Percentiles rank a stretch among this genome's conserved stretches.
Conservation (phyloP, 2,113 vertebrate genomes). For the Microtus montanus region DNA sequence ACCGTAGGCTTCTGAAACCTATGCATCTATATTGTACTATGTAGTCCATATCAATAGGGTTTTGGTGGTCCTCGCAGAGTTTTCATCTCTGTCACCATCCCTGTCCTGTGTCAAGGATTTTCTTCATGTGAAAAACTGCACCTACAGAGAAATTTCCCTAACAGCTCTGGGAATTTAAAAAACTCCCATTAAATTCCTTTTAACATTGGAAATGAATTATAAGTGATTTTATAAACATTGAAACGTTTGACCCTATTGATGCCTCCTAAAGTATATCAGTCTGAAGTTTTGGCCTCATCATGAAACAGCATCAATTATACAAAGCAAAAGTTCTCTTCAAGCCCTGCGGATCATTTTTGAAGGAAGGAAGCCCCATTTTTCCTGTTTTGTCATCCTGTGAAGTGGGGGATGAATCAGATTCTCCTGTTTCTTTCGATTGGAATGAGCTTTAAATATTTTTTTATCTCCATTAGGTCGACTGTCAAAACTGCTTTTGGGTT, state of each 20-base stretch:
- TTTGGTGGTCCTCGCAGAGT: neutral
- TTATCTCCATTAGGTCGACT: conserved; percentile 77
- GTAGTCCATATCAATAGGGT: too few relatives aligned
- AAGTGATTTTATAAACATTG: conserved; percentile 73
- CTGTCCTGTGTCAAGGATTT: neutral
- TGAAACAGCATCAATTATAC: conserved; percentile 83
- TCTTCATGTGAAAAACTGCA: conserved; percentile 74
- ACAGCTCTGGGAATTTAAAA: conserved; percentile 80
- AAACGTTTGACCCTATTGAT: conserved; percentile 73
- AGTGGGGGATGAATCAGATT: conserved; percentile 80
- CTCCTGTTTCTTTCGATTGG: conserved; percentile 76
- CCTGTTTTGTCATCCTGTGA: conserved; percentile 78
- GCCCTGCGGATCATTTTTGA: conserved; percentile 78
- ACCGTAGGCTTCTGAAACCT: neutral
- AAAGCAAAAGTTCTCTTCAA: conserved; percentile 81
- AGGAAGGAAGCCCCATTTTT: conserved; percentile 76
- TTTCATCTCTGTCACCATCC: rapidly evolving
- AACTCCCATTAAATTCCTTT: conserved; percentile 73
- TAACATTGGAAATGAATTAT: conserved; percentile 77
- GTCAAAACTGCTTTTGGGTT: conserved; percentile 80
- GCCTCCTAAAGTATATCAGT: conserved; percentile 80
- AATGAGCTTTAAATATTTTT: conserved; percentile 71
- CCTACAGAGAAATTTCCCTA: conserved; percentile 81
- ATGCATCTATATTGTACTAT: neutral
- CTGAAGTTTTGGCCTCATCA: conserved; percentile 84